Percentiles rank a stretch among this genome's conserved stretches.
Evolutionary conservation across 2,113 vertebrate genomes (phyloP).

Genomic region (Vulpes ferrilata): DNA sequence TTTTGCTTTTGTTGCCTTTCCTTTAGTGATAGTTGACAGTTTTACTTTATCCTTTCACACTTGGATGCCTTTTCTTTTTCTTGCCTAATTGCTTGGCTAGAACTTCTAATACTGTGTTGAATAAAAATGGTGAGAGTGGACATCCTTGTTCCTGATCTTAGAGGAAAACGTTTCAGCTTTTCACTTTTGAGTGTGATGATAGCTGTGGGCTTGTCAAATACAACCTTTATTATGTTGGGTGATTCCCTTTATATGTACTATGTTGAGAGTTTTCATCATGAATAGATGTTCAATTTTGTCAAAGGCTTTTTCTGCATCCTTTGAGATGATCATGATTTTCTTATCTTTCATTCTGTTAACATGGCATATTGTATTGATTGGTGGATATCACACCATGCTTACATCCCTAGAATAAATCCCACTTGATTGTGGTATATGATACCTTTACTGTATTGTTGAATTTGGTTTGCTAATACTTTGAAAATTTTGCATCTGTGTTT

Average conservation of each 20-base stretch:
- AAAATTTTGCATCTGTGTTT: neutral
- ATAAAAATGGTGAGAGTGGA: neutral
- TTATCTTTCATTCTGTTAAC: neutral
- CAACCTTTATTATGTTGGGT: neutral
- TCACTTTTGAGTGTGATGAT: neutral
- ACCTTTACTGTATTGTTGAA: neutral
- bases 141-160: neutral
- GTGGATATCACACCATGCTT: neutral
- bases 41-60: neutral
- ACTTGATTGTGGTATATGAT: neutral
- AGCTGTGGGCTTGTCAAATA: neutral
- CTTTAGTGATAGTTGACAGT: neutral
- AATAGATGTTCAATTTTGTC: neutral
- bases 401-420: neutral
- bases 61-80: neutral
- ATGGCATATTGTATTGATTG: neutral
- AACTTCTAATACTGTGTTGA: neutral
- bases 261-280: neutral
- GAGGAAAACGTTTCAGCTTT: neutral
- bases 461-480: neutral
- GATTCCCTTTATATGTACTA: neutral
- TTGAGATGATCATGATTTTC: neutral
- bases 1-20: neutral
- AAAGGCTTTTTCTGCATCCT: neutral
- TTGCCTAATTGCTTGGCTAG: neutral